Evolutionary conservation across 1,140 invertebrate species (phyloP).

Genomic region (Diprion similis): DNA sequence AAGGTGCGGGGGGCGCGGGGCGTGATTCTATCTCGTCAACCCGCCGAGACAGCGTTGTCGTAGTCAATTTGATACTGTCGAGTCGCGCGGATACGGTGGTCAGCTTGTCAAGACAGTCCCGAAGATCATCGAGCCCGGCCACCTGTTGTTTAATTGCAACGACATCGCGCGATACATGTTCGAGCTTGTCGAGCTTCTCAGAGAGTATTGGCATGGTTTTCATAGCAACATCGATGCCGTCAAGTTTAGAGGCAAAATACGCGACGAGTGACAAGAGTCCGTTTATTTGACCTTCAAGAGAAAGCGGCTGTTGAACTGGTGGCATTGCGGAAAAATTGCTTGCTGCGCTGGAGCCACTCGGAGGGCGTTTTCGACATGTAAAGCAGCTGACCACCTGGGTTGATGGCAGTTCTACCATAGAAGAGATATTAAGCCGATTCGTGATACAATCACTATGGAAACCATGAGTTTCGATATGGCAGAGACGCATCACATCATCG

Average conservation of each 20-base stretch:
- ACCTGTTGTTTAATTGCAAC: constrained; percentile 6
- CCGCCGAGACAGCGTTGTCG: neutral
- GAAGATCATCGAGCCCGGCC: neutral
- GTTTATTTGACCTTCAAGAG: neutral
- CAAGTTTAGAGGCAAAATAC: constrained; percentile 7
- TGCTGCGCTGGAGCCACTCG: neutral
- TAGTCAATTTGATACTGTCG: neutral
- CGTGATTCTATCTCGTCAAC: too few species aligned
- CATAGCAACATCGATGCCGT: too few species aligned
- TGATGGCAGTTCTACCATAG: constrained; percentile 11
- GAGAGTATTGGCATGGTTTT: neutral
- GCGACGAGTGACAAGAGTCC: neutral
- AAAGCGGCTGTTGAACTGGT: too few species aligned
- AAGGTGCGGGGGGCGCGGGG: neutral
- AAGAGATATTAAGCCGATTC: neutral
- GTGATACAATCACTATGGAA: constrained; percentile 12
- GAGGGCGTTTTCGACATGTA: neutral
- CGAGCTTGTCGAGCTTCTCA: neutral
- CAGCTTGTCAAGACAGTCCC: constrained; percentile 10
- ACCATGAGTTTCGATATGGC: neutral
- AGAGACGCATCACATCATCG: constrained; percentile 2
- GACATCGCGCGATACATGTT: neutral
- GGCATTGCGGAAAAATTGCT: too few species aligned
- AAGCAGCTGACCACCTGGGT: constrained; percentile 1
- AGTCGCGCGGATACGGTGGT: neutral